Percentiles rank a stretch among this genome's conserved stretches.
phyloP scores from a whole-genome alignment of 1,140 invertebrate genomes.

The Zaprionus inermis region DNA sequence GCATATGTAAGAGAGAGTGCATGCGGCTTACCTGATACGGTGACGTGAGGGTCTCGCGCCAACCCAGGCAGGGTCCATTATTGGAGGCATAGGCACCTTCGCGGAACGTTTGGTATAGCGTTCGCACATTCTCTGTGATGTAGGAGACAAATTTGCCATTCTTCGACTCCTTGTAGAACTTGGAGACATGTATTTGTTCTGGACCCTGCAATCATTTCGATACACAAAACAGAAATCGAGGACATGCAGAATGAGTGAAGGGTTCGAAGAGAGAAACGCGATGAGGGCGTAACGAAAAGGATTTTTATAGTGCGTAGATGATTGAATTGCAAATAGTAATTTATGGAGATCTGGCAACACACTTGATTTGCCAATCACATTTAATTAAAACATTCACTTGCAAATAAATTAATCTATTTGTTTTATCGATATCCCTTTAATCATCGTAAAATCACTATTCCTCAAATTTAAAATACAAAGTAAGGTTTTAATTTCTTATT shows the following conservation, averaged over 20 bases:
- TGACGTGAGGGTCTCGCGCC: slow-evolving; percentile 90
- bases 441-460: too few relatives aligned
- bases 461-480: too few relatives aligned
- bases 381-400: too few relatives aligned
- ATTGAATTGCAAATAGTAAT: too few relatives aligned
- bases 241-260: slow-evolving; percentile 71
- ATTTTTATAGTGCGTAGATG: background rate
- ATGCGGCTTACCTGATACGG: slow-evolving; percentile 71
- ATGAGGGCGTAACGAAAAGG: slow-evolving; percentile 9
- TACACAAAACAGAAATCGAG: slow-evolving; percentile 62
- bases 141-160: slow-evolving; percentile 94
- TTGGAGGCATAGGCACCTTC: slow-evolving; percentile 96
- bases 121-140: slow-evolving; percentile 94
- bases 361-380: too few relatives aligned
- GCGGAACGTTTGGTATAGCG: slow-evolving; percentile 95
- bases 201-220: slow-evolving; percentile 89
- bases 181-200: slow-evolving; percentile 94
- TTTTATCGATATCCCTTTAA: too few relatives aligned
- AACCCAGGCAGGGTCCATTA: slow-evolving; percentile 96
- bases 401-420: too few relatives aligned
- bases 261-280: slow-evolving; percentile 31
- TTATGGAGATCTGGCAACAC: too few relatives aligned
- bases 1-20: background rate
- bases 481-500: too few relatives aligned
- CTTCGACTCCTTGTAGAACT: slow-evolving; percentile 96